Base-by-base conservation (phyloP, 2,888 invertebrate species). In the Eledona agricola region DNA sequence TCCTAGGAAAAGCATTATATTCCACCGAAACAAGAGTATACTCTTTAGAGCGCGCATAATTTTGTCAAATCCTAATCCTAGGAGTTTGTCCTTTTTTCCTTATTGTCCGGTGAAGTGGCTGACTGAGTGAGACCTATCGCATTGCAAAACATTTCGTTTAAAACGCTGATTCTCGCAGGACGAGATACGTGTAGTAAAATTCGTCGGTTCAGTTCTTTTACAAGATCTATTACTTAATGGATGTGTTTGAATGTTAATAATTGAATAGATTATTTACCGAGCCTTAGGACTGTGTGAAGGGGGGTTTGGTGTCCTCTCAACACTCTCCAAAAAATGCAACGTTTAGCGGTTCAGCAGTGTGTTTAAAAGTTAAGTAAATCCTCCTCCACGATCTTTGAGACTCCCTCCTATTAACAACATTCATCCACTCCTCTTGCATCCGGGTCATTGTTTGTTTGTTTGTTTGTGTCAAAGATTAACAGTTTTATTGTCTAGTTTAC, bases 61-160 rank as follows among this genome's bases (percentile, higher is more conserved):
- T 23, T 31, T 19, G 29, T 20, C 11, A 25, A 43, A 51, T 51
- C 51, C 45, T 37, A 37, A 51, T 51, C 51, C 51, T 51, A 51
- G 51, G 51, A 51, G 45, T 51, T 51, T 51, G 51, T 51, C 51
- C 51, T 51, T 12, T 37, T 26, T 28, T 38, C 6, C 26, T n/a
- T n/a, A n/a, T n/a, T n/a, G n/a, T n/a, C 40, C 40, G 40, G 37
- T 46, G 47, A 47, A 47, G 47, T 37, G 47, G 47, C 53, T 51
- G 56, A 49, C 55, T 56, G 54, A 49, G 60, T 53, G 60, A 62
- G 62, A 62, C 62, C 62, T 62, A 62, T 55, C 59, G 53, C 37
- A 51, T 57, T 54, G 52, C 55, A 62, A 59, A 62, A 47, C 32
- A 47, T 29, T 31, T 37, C 37, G 29, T 47, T 47, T 47, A 50